Conservation (phyloP, 2,113 vertebrate genomes). For the Halichoeres trimaculatus region DNA sequence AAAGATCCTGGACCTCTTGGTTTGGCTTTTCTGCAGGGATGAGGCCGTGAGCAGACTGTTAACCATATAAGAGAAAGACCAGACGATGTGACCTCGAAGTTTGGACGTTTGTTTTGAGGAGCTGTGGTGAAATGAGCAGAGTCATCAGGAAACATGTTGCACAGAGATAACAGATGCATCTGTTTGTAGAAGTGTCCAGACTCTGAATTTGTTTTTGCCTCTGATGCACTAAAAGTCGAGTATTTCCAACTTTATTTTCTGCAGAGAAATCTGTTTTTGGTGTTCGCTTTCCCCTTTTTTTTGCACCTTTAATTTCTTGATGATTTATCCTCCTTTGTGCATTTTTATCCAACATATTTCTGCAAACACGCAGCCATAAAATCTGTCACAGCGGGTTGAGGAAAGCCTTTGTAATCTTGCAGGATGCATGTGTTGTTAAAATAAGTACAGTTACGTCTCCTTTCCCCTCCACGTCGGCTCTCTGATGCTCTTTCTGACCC, state of each 20-base stretch:
- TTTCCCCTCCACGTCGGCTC: not conserved
- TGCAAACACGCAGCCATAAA: too few species aligned
- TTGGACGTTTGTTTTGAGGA: not conserved
- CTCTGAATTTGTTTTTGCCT: constrained; percentile 3
- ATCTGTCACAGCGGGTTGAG: too few species aligned
- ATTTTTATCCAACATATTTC: too few species aligned
- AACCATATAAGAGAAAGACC: not conserved
- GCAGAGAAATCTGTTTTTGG: too few species aligned
- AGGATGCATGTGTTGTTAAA: too few species aligned
- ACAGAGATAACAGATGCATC: constrained; percentile 1
- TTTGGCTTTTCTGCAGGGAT: too few species aligned
- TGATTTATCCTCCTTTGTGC: too few species aligned
- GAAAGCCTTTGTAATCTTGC: too few species aligned
- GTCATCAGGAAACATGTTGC: constrained; percentile 13
- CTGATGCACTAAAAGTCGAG: not conserved
- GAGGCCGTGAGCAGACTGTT: too few species aligned
- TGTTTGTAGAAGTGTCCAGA: constrained; percentile 19
- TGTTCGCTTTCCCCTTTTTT: too few species aligned
- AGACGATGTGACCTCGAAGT: not conserved
- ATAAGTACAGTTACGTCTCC: not conserved
- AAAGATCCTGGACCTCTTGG: too few species aligned
- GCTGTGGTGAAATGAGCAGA: not conserved
- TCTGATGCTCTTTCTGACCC: not conserved
- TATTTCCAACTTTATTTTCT: not conserved
- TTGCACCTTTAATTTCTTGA: too few species aligned